Evolutionary conservation across 2,113 vertebrate species (phyloP).

Genomic region (Salvelinus fontinalis): DNA sequence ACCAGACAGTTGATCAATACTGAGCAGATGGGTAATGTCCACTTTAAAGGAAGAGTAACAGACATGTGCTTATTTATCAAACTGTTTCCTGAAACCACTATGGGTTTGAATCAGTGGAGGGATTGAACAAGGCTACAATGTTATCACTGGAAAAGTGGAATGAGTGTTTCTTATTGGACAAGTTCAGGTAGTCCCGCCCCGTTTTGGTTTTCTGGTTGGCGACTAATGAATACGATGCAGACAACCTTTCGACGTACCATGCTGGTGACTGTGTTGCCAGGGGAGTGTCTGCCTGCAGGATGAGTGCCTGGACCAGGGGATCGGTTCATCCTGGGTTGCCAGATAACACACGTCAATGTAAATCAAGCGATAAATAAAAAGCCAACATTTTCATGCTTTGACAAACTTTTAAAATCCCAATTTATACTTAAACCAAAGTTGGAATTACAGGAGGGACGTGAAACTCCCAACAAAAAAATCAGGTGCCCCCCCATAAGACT

Average conservation of each 20-base stretch:
- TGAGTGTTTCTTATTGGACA: neutral
- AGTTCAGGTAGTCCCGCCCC: neutral
- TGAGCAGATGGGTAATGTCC: neutral
- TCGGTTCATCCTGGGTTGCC: slow-evolving; percentile 81
- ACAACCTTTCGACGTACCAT: slow-evolving; percentile 79
- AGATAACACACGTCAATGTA: slow-evolving; percentile 47
- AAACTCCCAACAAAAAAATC: too few species aligned
- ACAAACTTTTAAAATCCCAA: neutral
- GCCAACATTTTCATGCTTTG: neutral
- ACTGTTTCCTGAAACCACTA: too few species aligned
- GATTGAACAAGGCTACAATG: too few species aligned
- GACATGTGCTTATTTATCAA: too few species aligned
- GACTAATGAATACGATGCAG: too few species aligned
- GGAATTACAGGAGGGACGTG: neutral
- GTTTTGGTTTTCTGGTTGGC: too few species aligned
- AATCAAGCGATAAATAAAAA: neutral
- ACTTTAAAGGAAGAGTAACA: neutral
- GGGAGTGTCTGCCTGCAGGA: slow-evolving; percentile 82
- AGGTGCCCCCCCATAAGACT: too few species aligned
- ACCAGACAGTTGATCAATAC: neutral
- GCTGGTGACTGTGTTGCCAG: slow-evolving; percentile 86
- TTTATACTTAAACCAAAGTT: too few species aligned
- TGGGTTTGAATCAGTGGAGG: too few species aligned
- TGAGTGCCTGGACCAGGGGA: slow-evolving; percentile 86
- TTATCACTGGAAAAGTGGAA: neutral